Evolutionary conservation across 2,797 vertebrate species (phyloP).

Genomic region (Urocyon cinereoargenteus): DNA sequence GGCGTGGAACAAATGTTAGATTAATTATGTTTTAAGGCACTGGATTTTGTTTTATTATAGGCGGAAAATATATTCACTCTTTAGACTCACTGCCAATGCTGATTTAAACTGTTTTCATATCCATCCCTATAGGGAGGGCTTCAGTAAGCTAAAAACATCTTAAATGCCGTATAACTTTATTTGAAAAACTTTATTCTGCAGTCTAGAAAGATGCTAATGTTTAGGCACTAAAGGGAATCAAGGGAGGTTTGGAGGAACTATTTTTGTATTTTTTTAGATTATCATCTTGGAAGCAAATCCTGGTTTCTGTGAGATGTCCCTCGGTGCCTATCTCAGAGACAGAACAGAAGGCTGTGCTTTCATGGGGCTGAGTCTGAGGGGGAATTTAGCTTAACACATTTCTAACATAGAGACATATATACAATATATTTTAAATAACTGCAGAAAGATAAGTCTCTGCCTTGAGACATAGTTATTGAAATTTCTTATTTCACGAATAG

Average conservation of each 20-base stretch:
- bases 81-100: not conserved
- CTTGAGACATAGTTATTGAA: not conserved
- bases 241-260: not conserved
- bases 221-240: not conserved
- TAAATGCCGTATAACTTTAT: not conserved
- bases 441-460: not conserved
- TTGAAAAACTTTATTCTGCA: not conserved
- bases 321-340: not conserved
- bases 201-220: not conserved
- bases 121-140: accelerated
- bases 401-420: not conserved
- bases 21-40: not conserved
- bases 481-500: not conserved
- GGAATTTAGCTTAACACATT: not conserved
- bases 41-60: not conserved
- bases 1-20: too few relatives aligned
- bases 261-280: not conserved
- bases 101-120: not conserved
- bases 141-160: not conserved
- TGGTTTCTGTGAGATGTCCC: not conserved
- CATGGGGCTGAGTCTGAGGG: not conserved
- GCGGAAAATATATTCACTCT: not conserved
- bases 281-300: not conserved
- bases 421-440: not conserved
- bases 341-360: not conserved